Evolutionary conservation across 2,113 vertebrate genomes (phyloP), one percentile per base, ranked within the genome.

Genomic region (Percopsis transmontana): DNA sequence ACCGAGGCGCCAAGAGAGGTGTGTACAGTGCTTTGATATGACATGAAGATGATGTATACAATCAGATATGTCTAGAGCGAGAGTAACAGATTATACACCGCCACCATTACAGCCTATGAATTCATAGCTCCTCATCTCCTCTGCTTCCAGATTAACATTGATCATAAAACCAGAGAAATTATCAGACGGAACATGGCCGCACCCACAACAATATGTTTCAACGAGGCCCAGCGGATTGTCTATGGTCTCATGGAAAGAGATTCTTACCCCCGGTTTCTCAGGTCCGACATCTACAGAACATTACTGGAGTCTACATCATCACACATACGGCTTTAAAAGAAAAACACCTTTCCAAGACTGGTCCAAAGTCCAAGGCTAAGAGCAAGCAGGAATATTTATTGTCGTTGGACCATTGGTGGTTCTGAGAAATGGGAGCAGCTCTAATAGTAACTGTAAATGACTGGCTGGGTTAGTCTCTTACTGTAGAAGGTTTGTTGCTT

Each of bases 191-290:
- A 93, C 61, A 81, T 96, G 47, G 89, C 90, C 78, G 74, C 91
- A 9, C 90, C 94, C 23, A 92, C 89, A 18, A 45, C 57, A 3
- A 64, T 74, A 0, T 95, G 94, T 66, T 97, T 96, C 23, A 90
- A 94, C 18, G 94, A 94, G 51, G 94, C 94, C 51, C 95, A 94
- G 72, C 93, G 75, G 87, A 93, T 93, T 1, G 93, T 95, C 24
- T 95, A 92, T 5, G 80, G 79, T 53, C 88, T 97, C 1, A 95
- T 95, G 94, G 94, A 96, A 86, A 93, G 88, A 70, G 94, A 97
- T 85, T 96, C 94, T 0, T 97, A 95, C 53, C 93, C 93, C 23
- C 68, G 90, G 58, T 95, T 97, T 75, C 90, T 95, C n/a, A 89
- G 89, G 81, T 98, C 97, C 3, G 92, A 94, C 74, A 70, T 92